Evolutionary conservation across 2,797 vertebrate species (phyloP), one percentile per base, ranked within the genome.

Genomic region (Sitta carolinensis): DNA sequence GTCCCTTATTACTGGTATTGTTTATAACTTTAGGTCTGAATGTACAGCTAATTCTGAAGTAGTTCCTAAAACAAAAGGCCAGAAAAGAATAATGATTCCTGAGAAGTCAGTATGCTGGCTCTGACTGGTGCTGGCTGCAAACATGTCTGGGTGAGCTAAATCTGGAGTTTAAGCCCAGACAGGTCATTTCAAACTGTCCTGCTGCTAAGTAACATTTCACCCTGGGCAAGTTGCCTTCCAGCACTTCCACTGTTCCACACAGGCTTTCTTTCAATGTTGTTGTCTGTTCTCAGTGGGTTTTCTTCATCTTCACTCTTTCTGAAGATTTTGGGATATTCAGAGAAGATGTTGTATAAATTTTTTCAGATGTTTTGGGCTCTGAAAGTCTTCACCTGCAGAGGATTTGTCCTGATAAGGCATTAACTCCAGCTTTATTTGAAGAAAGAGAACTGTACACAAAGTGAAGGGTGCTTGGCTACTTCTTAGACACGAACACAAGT

Each of bases 301-400:
- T 93, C 91, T 94, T 94, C 70, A 79, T 80, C 83, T 93, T 94
- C 48, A 66, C 42, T 72, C 51, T 89, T 91, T 75, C 69, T 82
- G 83, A 94, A 84, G 36, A 42, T 63, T 93, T 95, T 42, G 63
- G 86, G 59, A 52, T 79, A 52, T 83, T 94, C 72, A 87, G 85
- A 74, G 61, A 69, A 87, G 80, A n/a, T 87, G 69, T 30, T 93
- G 42, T 50, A 70, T 69, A 72, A 43, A 61, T 79, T 91, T 94
- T 80, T 82, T 90, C 87, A 95, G 89, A 95, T 93, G 69, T 96
- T 96, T 95, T 55, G 91, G 82, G 43, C 82, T 97, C 95, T 95
- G 85, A 63, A 94, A 96, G 72, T 72, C 79, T 92, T 96, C 85
- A 97, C 96, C 96, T 97, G 93, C 92, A 89, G 94, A 89, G 45